Percentiles rank a stretch among this genome's conserved stretches.
Conservation (phyloP, 2,888 invertebrate species). For the Rhabditoides inermis region DNA sequence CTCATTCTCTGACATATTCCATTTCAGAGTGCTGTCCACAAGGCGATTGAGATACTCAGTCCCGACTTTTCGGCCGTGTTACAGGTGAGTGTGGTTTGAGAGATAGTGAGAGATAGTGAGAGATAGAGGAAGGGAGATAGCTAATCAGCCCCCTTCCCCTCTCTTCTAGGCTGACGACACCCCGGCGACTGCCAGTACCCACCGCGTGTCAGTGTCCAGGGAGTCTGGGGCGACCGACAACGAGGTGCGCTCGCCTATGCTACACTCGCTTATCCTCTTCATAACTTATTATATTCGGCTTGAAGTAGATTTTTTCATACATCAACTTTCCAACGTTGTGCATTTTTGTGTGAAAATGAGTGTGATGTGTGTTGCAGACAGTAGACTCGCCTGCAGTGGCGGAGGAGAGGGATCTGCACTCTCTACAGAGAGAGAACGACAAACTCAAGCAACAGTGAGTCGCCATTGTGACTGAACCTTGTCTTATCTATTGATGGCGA, state of each 20-base stretch:
- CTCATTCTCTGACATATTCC: neutral
- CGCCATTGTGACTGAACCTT: too few relatives aligned
- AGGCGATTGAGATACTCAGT: conserved; percentile 25
- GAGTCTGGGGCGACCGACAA: conserved; percentile 2
- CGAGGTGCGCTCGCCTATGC: neutral
- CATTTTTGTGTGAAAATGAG: too few relatives aligned
- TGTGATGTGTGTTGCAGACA: too few relatives aligned
- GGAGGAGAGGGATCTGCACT: too few relatives aligned
- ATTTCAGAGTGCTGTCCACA: conserved; percentile 20
- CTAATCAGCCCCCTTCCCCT: neutral
- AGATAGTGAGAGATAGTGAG: neutral
- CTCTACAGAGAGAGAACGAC: too few relatives aligned
- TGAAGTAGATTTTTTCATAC: too few relatives aligned
- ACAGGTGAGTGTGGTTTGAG: conserved; percentile 14
- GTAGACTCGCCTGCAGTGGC: too few relatives aligned
- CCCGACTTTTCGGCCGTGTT: conserved; percentile 32
- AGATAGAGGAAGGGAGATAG: neutral
- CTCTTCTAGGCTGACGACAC: conserved; percentile 6
- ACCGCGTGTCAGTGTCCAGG: conserved; percentile 7
- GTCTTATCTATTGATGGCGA: too few relatives aligned
- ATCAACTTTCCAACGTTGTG: too few relatives aligned
- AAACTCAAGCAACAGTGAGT: too few relatives aligned
- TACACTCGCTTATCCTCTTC: too few relatives aligned
- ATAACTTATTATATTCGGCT: too few relatives aligned
- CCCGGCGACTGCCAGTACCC: neutral